phyloP scores from a whole-genome alignment of 2,797 vertebrate species.

The Girardinus metallicus region DNA sequence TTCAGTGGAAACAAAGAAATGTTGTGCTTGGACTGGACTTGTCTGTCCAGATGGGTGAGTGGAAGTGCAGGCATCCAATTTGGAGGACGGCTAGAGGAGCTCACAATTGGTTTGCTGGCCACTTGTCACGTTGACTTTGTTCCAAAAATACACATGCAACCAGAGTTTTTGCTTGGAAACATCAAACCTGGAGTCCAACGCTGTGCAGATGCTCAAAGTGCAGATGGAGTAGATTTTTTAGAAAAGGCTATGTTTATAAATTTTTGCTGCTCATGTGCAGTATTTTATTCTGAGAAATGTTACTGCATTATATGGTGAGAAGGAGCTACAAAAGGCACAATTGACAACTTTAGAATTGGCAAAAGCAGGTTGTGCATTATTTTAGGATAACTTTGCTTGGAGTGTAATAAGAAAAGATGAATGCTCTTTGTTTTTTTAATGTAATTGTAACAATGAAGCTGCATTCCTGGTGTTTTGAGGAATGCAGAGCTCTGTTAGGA shows the following conservation, averaged over 20 bases:
- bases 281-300: not conserved
- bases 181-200: conserved; percentile 16
- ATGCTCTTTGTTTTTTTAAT: not conserved
- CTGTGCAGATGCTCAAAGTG: not conserved
- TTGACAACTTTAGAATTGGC: not conserved
- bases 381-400: not conserved
- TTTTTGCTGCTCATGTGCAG: not conserved
- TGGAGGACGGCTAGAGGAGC: conserved; percentile 57
- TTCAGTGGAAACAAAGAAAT: conserved; percentile 76
- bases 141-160: conserved; percentile 43
- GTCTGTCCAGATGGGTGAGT: conserved; percentile 59
- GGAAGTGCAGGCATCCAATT: conserved; percentile 66
- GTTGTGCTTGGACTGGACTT: conserved; percentile 67
- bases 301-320: not conserved
- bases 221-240: conserved; percentile 5
- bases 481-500: too few relatives aligned
- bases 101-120: conserved; percentile 47
- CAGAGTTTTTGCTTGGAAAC: conserved; percentile 30
- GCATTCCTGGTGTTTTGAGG: not conserved
- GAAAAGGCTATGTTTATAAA: conserved; percentile 1
- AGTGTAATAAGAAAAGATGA: not conserved
- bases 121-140: conserved; percentile 48
- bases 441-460: not conserved
- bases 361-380: not conserved
- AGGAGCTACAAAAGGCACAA: not conserved